phyloP scores from a whole-genome alignment of 2,888 invertebrate species.

The Agonopterix heracliana region DNA sequence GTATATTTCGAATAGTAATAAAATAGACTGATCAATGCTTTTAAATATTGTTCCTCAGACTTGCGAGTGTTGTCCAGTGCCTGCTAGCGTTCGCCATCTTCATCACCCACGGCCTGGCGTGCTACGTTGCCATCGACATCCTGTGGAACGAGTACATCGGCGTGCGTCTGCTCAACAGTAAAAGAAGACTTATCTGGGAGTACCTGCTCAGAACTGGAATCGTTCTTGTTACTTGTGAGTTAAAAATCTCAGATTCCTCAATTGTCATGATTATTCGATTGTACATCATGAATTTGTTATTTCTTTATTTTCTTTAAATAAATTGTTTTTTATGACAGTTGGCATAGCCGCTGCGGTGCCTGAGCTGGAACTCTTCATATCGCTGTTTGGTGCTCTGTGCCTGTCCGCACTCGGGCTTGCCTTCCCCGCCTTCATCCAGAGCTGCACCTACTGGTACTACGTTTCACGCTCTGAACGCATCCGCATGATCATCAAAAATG shows the following conservation, averaged over 20 bases:
- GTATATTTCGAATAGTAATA: too few species aligned
- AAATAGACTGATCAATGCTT: too few species aligned
- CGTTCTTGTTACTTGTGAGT: constrained; percentile 92
- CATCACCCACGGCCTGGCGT: constrained; percentile 94
- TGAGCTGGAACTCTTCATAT: constrained; percentile 86
- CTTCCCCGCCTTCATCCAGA: constrained; percentile 92
- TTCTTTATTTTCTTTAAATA: too few species aligned
- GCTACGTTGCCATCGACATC: constrained; percentile 96
- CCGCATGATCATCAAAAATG: constrained; percentile 78
- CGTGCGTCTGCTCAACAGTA: constrained; percentile 76
- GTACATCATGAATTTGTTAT: too few species aligned
- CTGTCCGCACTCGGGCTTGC: constrained; percentile 92
- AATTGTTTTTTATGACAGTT: constrained; percentile 75
- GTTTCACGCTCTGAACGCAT: constrained; percentile 70
- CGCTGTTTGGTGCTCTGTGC: constrained; percentile 91
- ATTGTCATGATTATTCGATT: too few species aligned
- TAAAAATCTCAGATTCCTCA: background rate
- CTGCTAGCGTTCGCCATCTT: constrained; percentile 89
- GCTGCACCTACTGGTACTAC: constrained; percentile 87
- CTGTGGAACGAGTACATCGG: constrained; percentile 87
- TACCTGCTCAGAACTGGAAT: constrained; percentile 85
- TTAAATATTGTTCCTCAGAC: constrained; percentile 46
- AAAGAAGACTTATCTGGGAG: constrained; percentile 81
- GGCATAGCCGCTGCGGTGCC: constrained; percentile 90
- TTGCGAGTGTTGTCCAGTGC: constrained; percentile 83